phyloP scores from a whole-genome alignment of 23 tunicate species.

The Ascidia mentula region DNA sequence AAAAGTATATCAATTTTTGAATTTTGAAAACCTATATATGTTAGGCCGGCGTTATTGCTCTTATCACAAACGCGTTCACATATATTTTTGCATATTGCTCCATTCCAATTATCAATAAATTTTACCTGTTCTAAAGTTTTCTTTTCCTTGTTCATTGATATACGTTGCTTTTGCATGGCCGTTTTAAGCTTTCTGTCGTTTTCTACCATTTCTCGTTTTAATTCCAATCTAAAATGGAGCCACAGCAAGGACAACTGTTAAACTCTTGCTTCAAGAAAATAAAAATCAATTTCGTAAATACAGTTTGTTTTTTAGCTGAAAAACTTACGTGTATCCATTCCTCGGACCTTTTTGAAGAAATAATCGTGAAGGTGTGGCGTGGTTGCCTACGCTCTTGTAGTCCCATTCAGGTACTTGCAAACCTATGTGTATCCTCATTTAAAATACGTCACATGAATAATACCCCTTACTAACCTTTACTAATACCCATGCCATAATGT shows the following conservation, averaged over 20 bases:
- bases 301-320: too few relatives aligned
- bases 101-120: too few relatives aligned
- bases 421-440: slow-evolving; percentile 17
- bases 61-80: too few relatives aligned
- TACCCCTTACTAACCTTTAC: slow-evolving; percentile 34
- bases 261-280: too few relatives aligned
- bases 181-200: slow-evolving; percentile 54
- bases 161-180: slow-evolving; percentile 49
- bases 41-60: too few relatives aligned
- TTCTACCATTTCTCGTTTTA: slow-evolving; percentile 72
- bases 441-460: background rate
- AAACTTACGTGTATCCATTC: slow-evolving; percentile 52
- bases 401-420: slow-evolving; percentile 74
- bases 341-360: slow-evolving; percentile 61
- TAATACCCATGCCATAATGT: slow-evolving; percentile 47
- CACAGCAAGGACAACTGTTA: too few relatives aligned
- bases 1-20: too few relatives aligned
- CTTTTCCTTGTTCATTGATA: slow-evolving; percentile 24
- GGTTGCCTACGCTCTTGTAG: slow-evolving; percentile 52
- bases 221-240: slow-evolving; percentile 26
- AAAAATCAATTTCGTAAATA: too few relatives aligned
- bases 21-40: too few relatives aligned
- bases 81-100: too few relatives aligned
- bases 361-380: slow-evolving; percentile 32
- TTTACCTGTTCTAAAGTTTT: slow-evolving; percentile 43